Evolutionary conservation across 2,888 invertebrate genomes (phyloP), one percentile per base, ranked within the genome.

Genomic region (Synergus gifuensis): DNA sequence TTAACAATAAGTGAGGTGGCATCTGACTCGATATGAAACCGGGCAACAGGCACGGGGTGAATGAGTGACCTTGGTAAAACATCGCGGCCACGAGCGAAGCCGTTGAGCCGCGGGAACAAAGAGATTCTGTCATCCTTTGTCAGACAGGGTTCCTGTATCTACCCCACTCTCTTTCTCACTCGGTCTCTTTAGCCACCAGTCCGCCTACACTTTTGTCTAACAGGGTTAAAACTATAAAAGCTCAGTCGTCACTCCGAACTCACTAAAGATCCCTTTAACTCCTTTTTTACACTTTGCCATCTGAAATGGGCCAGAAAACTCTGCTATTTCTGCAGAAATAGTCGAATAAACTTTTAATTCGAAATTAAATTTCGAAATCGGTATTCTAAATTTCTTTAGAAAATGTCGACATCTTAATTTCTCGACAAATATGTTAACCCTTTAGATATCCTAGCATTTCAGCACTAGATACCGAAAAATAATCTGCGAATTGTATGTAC

Each of bases 1-100:
- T 16, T 22, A 46, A 28, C 28, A 67, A 12, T 54, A 28, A 16
- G 46, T 14, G 78, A 81, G 81, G 82, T 78, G 78, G 79, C 73
- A 66, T 78, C 69, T 69, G 80, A 76, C 79, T 73, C 69, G 40
- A 69, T 80, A 78, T 79, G 83, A 79, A 44, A 79, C 76, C 81
- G 84, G 85, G 87, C 84, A 89, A 87, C 88, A 86, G 88, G 87
- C 86, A 88, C 87, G 85, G 86, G 87, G 85, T 89, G 88, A 89
- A 90, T 90, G 91, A 91, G 89, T 92, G 92, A 92, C 92, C 92
- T 92, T 92, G 92, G 91, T 91, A 91, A 91, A 92, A 91, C 90
- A 91, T 91, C 89, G 90, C 89, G 90, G 88, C 88, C 89, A 88
- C 89, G 87, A 88, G 87, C 86, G 89, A 89, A 89, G 88, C 90